phyloP scores from a whole-genome alignment of 2,797 vertebrate genomes.

The Propithecus perrieri region DNA sequence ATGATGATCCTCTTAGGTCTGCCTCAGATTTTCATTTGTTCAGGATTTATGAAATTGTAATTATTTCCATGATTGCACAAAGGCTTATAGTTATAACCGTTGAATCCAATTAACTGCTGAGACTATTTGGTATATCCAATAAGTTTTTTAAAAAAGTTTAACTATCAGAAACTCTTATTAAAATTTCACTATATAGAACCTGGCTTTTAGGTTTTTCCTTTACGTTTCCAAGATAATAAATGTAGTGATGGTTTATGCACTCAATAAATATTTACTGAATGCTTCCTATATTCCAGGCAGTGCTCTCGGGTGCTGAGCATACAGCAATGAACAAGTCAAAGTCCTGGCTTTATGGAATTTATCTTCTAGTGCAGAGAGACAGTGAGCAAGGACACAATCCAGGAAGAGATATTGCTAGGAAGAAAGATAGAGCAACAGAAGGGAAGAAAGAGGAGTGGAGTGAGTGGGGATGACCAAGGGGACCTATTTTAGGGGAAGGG shows the following conservation, averaged over 20 bases:
- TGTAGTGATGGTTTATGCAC: slow-evolving; percentile 20
- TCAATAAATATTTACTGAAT: slow-evolving; percentile 39
- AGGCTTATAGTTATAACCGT: slow-evolving; percentile 34
- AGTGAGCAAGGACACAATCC: background rate
- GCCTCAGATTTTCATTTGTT: slow-evolving; percentile 31
- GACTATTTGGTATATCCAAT: background rate
- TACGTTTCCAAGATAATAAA: slow-evolving; percentile 45
- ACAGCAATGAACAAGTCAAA: background rate
- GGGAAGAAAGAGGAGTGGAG: background rate
- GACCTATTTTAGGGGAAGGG: background rate
- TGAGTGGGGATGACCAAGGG: background rate
- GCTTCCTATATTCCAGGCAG: background rate
- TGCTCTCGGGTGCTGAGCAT: background rate
- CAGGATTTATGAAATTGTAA: slow-evolving; percentile 54
- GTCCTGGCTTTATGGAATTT: slow-evolving; percentile 20
- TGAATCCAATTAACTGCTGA: slow-evolving; percentile 58
- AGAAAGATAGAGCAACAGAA: background rate
- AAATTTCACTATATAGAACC: slow-evolving; percentile 14
- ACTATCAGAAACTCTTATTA: slow-evolving; percentile 43
- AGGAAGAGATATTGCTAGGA: background rate
- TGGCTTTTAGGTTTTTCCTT: slow-evolving; percentile 37
- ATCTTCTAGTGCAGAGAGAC: background rate
- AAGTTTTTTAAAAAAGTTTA: slow-evolving; percentile 17
- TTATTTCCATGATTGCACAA: slow-evolving; percentile 66
- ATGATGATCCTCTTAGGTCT: background rate